These are phyloP conservation scores for Poliocrania exsul DNA, from an alignment of 2,797 vertebrate species.

Conservation along the genomic window DNA sequence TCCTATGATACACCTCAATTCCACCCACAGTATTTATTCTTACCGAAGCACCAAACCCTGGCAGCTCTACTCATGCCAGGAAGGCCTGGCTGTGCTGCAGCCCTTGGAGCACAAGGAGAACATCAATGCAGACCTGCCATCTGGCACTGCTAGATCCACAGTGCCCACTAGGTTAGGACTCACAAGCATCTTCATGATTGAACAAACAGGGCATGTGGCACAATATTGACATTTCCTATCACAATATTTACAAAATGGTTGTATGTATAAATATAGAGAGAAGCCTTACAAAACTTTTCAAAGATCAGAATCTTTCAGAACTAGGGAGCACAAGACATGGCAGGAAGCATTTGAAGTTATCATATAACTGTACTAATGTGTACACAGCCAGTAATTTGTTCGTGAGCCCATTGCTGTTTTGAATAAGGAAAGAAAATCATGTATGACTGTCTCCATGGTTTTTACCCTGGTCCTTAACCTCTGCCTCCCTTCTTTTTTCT, in stretches of 20 bases:
- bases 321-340: background rate
- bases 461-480: background rate
- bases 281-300: background rate
- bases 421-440: background rate
- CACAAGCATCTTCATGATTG: background rate
- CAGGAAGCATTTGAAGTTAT: background rate
- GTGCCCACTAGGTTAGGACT: background rate
- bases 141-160: background rate
- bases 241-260: background rate
- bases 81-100: background rate
- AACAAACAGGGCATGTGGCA: rapidly evolving
- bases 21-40: background rate
- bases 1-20: background rate
- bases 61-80: background rate
- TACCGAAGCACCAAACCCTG: rapidly evolving
- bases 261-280: background rate
- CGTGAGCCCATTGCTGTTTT: background rate
- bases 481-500: background rate
- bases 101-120: background rate
- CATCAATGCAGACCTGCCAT: background rate
- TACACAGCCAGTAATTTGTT: background rate
- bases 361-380: rapidly evolving
- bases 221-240: background rate
- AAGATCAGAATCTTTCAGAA: background rate
- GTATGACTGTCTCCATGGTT: background rate